These are phyloP conservation scores for Natator depressus DNA, from an alignment of 2,113 vertebrate genomes.

Conservation along the genomic window DNA sequence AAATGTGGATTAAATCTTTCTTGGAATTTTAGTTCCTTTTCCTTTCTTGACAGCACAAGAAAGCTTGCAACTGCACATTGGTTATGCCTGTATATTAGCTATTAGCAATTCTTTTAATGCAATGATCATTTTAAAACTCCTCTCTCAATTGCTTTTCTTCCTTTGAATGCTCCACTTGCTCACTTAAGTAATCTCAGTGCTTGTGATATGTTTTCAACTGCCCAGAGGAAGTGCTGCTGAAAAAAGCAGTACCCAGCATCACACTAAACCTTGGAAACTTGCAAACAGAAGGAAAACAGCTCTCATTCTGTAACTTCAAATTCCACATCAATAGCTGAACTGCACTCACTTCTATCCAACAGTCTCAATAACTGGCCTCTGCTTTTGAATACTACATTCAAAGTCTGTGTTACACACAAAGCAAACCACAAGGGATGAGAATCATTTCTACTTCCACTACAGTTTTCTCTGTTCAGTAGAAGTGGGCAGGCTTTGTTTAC, in stretches of 20 bases:
- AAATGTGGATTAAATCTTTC: constrained; percentile 10
- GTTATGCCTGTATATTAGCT: not conserved
- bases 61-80: not conserved
- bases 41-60: fast-evolving
- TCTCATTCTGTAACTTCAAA: not conserved
- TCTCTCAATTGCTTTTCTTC: not conserved
- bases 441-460: not conserved
- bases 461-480: not conserved
- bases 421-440: not conserved
- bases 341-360: not conserved
- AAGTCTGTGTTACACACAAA: not conserved
- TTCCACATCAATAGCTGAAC: not conserved
- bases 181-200: not conserved
- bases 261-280: not conserved
- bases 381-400: not conserved
- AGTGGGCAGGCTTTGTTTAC: not conserved
- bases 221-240: fast-evolving
- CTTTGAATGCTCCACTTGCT: not conserved
- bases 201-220: not conserved
- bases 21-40: constrained; percentile 25
- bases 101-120: not conserved
- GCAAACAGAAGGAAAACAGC: not conserved
- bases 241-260: not conserved
- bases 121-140: not conserved
- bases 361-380: not conserved